Evolutionary conservation across 2,888 invertebrate genomes (phyloP).

Genomic region (Tortricodes alternella): DNA sequence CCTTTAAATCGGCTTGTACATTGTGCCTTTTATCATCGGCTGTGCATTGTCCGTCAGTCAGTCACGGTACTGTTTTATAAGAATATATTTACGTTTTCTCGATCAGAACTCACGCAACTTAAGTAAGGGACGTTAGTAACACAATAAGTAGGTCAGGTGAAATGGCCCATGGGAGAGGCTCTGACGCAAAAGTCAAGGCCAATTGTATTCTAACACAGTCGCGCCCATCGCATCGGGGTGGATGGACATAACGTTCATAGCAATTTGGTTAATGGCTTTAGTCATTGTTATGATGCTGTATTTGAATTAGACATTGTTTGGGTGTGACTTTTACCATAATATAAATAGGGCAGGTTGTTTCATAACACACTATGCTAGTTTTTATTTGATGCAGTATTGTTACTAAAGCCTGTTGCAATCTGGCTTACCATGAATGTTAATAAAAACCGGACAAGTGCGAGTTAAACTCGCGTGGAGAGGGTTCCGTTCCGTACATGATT

Average conservation of each 20-base stretch:
- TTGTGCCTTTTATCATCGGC: too few relatives aligned
- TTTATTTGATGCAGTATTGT: not conserved
- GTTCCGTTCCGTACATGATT: too few relatives aligned
- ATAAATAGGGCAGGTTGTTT: not conserved
- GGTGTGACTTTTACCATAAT: constrained; percentile 8
- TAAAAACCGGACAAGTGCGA: too few relatives aligned
- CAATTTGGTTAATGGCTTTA: constrained; percentile 44
- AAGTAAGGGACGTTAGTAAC: constrained; percentile 17
- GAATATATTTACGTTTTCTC: not conserved
- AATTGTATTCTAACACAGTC: constrained; percentile 47
- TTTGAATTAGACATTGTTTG: constrained; percentile 10
- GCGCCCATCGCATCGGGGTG: constrained; percentile 42
- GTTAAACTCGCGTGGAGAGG: too few relatives aligned
- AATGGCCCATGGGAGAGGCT: constrained; percentile 42
- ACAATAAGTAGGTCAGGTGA: constrained; percentile 37
- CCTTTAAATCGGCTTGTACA: too few relatives aligned
- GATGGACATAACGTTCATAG: constrained; percentile 38
- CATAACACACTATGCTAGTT: not conserved
- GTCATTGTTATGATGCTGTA: constrained; percentile 12
- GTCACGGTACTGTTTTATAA: too few relatives aligned
- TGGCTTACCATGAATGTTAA: too few relatives aligned
- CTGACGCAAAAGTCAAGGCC: constrained; percentile 63
- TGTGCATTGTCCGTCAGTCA: too few relatives aligned
- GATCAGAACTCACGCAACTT: constrained; percentile 1
- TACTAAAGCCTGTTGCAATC: too few relatives aligned